Base-by-base conservation (phyloP, 1,140 invertebrate species). In the Phymorhynchus buccinoides region DNA sequence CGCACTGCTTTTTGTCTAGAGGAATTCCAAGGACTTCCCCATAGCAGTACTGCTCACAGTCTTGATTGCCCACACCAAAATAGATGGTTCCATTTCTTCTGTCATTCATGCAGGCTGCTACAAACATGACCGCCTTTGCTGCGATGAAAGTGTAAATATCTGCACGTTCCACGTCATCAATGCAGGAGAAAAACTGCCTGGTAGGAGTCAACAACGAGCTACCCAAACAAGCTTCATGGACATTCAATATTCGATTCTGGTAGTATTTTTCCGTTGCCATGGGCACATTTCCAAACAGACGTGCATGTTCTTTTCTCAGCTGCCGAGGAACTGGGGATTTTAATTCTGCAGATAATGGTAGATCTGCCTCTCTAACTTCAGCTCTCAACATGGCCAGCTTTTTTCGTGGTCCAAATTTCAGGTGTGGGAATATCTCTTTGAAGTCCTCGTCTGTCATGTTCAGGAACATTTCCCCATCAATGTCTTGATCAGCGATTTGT, bases 81-180 rank as follows among this genome's bases (percentile, higher is more conserved):
- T 90, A 86, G 3, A 89, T 87, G 18, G 88, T 90, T 4, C 89
- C 89, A 85, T 90, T 88, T 39, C 80, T 86, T 52, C 89, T 86
- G 27, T 86, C 84, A 79, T 87, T 89, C 41, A 90, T 77, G 81
- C 88, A 90, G 9, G 89, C 88, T 62, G 88, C 85, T 35, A 81
- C 71, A 87, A 90, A 89, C 32, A 77, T 48, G 37, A 87, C 77
- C 32, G 85, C 81, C 77, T 89, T 86, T 32, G 83, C 44, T 41
- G 83, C 85, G 68, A 90, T 88, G 80, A 71, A 84, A 30, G 85
- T 37, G 30, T 56, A 42, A 18, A 75, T 73, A 37, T 86, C 44
- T 66, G n/a, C 42, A 22, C 32, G 6, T 1, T 42, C 18, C 9
- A 32, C 56, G 14, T 39, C 35, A 22, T 85, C 48, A 18, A 18